phyloP scores from a whole-genome alignment of 2,113 vertebrate species.

The Callionymus lyra region DNA sequence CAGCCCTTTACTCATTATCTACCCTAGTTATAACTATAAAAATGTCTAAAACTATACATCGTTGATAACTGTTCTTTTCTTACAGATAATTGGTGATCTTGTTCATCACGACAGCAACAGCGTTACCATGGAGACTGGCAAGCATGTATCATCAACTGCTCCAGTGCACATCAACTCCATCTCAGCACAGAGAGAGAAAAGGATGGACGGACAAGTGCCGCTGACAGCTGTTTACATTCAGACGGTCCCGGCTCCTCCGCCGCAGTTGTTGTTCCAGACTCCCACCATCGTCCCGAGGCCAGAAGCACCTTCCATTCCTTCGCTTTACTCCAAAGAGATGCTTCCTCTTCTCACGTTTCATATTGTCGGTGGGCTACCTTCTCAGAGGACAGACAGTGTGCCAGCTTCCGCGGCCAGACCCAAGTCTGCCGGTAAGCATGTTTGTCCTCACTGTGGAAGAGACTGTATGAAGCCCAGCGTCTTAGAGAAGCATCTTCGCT shows the following conservation, averaged over 20 bases:
- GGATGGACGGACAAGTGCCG: conserved; percentile 55
- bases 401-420: conserved; percentile 49
- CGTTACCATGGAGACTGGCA: conserved; percentile 74
- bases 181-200: conserved; percentile 50
- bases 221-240: conserved; percentile 76
- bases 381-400: conserved; percentile 50
- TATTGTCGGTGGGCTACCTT: conserved; percentile 70
- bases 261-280: conserved; percentile 53
- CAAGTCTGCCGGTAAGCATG: conserved; percentile 75
- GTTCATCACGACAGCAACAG: conserved; percentile 60
- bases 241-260: conserved; percentile 65
- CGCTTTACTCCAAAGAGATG: conserved; percentile 56
- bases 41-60: too few species aligned
- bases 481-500: conserved; percentile 91
- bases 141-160: conserved; percentile 56
- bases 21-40: too few species aligned
- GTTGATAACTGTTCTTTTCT: conserved; percentile 41
- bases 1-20: too few species aligned
- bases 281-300: conserved; percentile 50
- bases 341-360: conserved; percentile 75
- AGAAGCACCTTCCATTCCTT: conserved; percentile 46
- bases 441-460: conserved; percentile 86
- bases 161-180: conserved; percentile 44
- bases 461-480: conserved; percentile 96
- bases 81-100: conserved; percentile 65